Base-by-base conservation (phyloP, 37 sponge, comb jelly and placozoan species). In the Hormiphora californensis region DNA sequence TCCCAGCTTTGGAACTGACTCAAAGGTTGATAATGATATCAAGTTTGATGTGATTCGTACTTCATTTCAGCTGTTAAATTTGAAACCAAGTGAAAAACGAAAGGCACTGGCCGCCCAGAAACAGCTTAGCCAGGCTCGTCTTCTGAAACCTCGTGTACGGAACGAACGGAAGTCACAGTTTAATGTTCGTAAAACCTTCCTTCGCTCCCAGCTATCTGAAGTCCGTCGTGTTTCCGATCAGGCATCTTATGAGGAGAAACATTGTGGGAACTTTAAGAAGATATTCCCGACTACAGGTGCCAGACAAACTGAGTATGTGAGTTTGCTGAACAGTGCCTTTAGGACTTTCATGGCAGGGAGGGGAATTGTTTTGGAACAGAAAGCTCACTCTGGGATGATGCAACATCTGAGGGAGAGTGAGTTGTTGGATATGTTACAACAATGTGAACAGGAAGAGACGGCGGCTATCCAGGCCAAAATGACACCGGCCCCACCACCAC, bases 1-100 rank as follows among this genome's bases (percentile, higher is more conserved):
- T 36, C 95, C 95, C 1, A 94, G 95, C 32, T 92, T 94, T 81
- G 89, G 90, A 28, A 91, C 90, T 63, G 95, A 92, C 51, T 49
- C 91, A 27, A 40, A 89, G 40, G 73, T 94, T 36, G 95, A 94
- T 73, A 46, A 86, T 33, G 88, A 91, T n/a, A 90, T 94, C 33
- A 94, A 94, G 61, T 87, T 41, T 85, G 93, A 90, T 41, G 91
- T 94, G 8, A 90, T 94, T 7, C 65, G 44, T 39, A 91, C 92
- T 89, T 89, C 93, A 0, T 69, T 94, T 15, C 88, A 65, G 23
- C 61, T 94, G 15, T 32, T 91, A 7, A 89, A 92, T 32, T 40
- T 94, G 17, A 88, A 69, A 85, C 86, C 46, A 55, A 7, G 63
- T 51, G 63, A 85, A 63, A 51, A 63, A 37, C 19, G 54, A 49